A percentile compares a stretch with the other conserved stretches of the same genome.
Evolutionary conservation across 1,140 invertebrate genomes (phyloP).

Genomic region (Drosophila oshimai): DNA sequence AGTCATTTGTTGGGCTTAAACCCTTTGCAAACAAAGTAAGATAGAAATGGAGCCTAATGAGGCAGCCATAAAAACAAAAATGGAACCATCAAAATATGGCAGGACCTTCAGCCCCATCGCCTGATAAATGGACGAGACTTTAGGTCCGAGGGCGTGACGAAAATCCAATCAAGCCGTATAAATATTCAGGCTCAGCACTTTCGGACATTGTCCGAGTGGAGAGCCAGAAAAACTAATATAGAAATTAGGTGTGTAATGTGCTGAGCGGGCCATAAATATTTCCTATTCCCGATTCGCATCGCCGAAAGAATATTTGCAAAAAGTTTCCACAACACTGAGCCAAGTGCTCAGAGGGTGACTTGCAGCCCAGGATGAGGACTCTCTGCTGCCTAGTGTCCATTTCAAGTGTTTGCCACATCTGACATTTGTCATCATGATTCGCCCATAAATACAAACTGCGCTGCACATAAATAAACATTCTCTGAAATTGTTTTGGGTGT

Average conservation of each 20-base stretch:
- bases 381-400: slow-evolving; percentile 28
- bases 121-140: slow-evolving; percentile 51
- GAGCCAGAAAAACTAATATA: slow-evolving; percentile 76
- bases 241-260: slow-evolving; percentile 81
- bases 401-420: slow-evolving; percentile 74
- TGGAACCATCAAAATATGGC: slow-evolving; percentile 53
- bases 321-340: slow-evolving; percentile 41
- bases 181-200: slow-evolving; percentile 43
- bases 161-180: slow-evolving; percentile 74
- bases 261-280: slow-evolving; percentile 75
- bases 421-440: slow-evolving; percentile 80
- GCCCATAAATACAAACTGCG: slow-evolving; percentile 80
- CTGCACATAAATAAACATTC: slow-evolving; percentile 71
- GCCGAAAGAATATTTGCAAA: slow-evolving; percentile 71
- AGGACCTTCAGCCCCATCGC: not conserved
- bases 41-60: slow-evolving; percentile 45
- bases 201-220: slow-evolving; percentile 27
- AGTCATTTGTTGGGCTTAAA: slow-evolving; percentile 67
- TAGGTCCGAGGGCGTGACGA: slow-evolving; percentile 63
- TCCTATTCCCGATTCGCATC: slow-evolving; percentile 45
- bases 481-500: slow-evolving; percentile 7
- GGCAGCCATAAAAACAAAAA: slow-evolving; percentile 50
- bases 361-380: not conserved
- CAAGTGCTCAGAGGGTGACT: slow-evolving; percentile 33
- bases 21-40: slow-evolving; percentile 67